These are phyloP conservation scores for Octodon degus DNA, from an alignment of 2,113 vertebrate genomes.

Conservation along the genomic window DNA sequence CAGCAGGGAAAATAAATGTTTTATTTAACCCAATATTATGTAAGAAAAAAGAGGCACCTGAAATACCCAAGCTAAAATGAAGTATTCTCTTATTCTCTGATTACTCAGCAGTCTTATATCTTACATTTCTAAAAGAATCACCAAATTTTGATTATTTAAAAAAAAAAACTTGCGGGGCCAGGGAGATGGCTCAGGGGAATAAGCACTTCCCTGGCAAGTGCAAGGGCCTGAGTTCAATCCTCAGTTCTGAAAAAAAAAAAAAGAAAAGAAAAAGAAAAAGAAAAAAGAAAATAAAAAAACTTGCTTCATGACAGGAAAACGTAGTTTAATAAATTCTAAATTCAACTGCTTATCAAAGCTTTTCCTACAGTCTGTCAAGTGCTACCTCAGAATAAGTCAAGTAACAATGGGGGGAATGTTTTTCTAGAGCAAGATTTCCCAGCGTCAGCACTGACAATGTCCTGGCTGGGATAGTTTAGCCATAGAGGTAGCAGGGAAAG, in stretches of 20 bases:
- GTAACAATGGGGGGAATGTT: conserved; percentile 17
- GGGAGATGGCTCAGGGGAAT: too few species aligned
- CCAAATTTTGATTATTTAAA: neutral
- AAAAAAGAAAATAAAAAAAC: too few species aligned
- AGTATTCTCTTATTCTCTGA: conserved; percentile 17
- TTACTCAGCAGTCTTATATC: conserved; percentile 27
- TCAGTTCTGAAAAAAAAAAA: too few species aligned
- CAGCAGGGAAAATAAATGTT: conserved; percentile 49
- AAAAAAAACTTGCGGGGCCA: too few species aligned
- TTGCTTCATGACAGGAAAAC: conserved; percentile 55
- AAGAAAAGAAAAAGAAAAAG: too few species aligned
- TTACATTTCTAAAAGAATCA: conserved; percentile 54
- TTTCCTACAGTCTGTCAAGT: conserved; percentile 4
- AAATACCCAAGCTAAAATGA: conserved; percentile 43
- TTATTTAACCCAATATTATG: conserved; percentile 58
- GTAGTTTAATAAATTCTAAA: conserved; percentile 48
- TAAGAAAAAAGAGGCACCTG: neutral
- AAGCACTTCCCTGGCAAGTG: too few species aligned
- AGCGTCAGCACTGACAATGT: neutral
- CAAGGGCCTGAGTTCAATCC: too few species aligned
- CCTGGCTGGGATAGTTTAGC: neutral
- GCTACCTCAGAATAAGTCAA: conserved; percentile 29
- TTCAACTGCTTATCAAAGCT: conserved; percentile 4
- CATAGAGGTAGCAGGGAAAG: too few species aligned
- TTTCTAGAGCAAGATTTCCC: conserved; percentile 28